Evolutionary conservation across 1,140 invertebrate genomes (phyloP).

Genomic region (Phortica variegata): DNA sequence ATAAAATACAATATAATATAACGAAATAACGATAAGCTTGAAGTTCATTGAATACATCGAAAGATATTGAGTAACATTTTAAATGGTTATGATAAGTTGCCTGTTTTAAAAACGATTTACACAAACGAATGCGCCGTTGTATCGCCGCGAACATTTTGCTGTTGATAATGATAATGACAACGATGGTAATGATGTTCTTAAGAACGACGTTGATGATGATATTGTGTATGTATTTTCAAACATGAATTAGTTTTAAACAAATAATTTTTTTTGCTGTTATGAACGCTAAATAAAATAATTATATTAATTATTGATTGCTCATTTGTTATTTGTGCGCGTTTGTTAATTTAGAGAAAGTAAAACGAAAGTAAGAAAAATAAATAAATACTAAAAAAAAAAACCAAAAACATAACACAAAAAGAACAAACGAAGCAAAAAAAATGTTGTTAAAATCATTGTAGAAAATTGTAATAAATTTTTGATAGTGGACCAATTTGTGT

Average conservation of each 20-base stretch:
- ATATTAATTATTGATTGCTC: constrained; percentile 21
- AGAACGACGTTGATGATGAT: too few species aligned
- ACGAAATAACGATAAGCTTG: too few species aligned
- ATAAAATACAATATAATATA: too few species aligned
- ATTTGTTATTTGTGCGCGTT: constrained; percentile 6
- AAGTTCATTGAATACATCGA: constrained; percentile 30
- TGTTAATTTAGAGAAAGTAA: constrained; percentile 7
- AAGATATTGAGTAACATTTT: constrained; percentile 27
- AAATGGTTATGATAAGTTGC: constrained; percentile 37
- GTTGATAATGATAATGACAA: too few species aligned
- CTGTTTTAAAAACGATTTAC: constrained; percentile 38
- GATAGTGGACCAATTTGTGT: constrained; percentile 55
- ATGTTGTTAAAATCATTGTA: constrained; percentile 52
- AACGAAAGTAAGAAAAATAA: constrained; percentile 3
- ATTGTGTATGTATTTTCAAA: too few species aligned
- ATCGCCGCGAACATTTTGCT: too few species aligned
- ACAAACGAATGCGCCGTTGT: constrained; percentile 2
- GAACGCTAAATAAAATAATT: constrained; percentile 19
- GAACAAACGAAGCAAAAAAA: constrained; percentile 22
- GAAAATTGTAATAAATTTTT: constrained; percentile 52
- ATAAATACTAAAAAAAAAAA: constrained; percentile 8
- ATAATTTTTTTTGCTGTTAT: constrained; percentile 1
- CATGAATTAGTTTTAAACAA: constrained; percentile 1
- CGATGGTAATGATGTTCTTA: too few species aligned
- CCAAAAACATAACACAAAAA: too few species aligned